Evolutionary conservation across 2,797 vertebrate genomes (phyloP).

Genomic region (Microctenopoma stevenorrisi): DNA sequence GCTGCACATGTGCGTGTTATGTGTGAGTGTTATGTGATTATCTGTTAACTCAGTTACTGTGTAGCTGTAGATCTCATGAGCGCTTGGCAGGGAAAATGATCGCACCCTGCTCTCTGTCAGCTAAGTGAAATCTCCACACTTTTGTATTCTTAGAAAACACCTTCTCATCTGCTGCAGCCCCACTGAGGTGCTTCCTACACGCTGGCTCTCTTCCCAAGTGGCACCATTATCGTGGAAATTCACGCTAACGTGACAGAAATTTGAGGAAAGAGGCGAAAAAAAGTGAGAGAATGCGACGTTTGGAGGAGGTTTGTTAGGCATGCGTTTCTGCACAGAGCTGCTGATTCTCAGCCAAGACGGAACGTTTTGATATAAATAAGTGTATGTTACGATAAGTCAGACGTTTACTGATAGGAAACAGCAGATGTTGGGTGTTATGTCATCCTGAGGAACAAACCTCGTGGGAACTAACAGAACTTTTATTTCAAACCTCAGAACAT

Average conservation of each 20-base stretch:
- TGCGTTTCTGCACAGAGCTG: background rate
- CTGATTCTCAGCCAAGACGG: background rate
- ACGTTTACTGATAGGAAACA: no score
- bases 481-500: no score
- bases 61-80: constrained; percentile 52
- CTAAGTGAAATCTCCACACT: constrained; percentile 12
- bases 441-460: no score
- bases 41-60: constrained; percentile 62
- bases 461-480: no score
- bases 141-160: constrained; percentile 40
- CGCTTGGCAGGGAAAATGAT: constrained; percentile 42
- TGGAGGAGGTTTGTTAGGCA: constrained; percentile 1
- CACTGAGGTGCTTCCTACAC: constrained; percentile 30
- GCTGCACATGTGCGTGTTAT: constrained; percentile 37
- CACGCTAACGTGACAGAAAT: constrained; percentile 7
- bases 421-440: no score
- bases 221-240: constrained; percentile 4
- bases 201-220: constrained; percentile 6
- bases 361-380: no score
- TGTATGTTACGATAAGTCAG: no score
- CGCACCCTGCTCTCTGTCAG: constrained; percentile 17
- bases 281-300: background rate
- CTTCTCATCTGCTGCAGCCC: constrained; percentile 13
- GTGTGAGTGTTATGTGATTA: constrained; percentile 55
- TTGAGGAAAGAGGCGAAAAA: background rate